phyloP scores from a whole-genome alignment of 2,888 invertebrate species.

The Odontomyia ornata region DNA sequence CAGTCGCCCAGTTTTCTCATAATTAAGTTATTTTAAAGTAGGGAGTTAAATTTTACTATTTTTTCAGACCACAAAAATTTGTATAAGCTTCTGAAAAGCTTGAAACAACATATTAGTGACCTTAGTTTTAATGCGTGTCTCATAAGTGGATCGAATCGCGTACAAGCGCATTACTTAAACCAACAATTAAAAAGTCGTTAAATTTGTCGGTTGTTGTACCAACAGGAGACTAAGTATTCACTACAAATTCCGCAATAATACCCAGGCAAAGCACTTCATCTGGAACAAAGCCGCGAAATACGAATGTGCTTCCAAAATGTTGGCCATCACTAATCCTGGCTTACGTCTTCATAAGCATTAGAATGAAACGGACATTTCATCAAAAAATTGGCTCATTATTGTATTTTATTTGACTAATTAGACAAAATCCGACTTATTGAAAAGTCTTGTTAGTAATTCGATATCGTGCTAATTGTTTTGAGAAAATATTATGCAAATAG shows the following conservation, averaged over 20 bases:
- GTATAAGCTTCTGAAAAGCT: neutral
- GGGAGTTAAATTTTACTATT: constrained; percentile 5
- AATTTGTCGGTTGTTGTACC: neutral
- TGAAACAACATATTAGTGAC: no score
- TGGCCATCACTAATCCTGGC: constrained; percentile 14
- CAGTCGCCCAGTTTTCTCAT: no score
- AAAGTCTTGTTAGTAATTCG: constrained; percentile 45
- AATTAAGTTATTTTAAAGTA: no score
- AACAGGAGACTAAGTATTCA: neutral
- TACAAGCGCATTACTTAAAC: neutral
- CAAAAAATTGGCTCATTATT: constrained; percentile 35
- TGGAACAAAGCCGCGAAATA: neutral
- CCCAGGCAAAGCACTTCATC: constrained; percentile 6
- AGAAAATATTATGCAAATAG: constrained; percentile 38
- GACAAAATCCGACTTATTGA: constrained; percentile 40
- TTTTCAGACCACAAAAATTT: constrained; percentile 4
- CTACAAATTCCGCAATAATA: neutral
- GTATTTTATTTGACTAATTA: constrained; percentile 33
- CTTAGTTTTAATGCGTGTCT: no score
- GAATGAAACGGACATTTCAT: constrained; percentile 22
- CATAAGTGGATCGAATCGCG: no score
- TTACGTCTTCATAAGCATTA: constrained; percentile 12
- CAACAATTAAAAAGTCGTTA: constrained; percentile 13
- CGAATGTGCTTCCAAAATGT: neutral
- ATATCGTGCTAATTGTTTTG: constrained; percentile 40